Conservation (phyloP, 1,140 invertebrate genomes). For the Eumeta japonica region DNA sequence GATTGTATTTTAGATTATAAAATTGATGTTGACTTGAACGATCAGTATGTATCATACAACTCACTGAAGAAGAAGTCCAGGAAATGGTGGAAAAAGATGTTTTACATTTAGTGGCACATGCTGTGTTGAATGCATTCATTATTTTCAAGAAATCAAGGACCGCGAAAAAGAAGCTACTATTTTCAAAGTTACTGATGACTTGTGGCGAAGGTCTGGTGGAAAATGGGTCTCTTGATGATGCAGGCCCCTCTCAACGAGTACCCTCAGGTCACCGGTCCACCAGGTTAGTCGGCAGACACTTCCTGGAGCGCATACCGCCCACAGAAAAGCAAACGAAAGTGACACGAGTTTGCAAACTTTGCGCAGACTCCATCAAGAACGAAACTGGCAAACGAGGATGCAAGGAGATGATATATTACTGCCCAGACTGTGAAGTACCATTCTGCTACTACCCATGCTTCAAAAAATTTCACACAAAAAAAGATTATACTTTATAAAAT, state of each 20-base stretch:
- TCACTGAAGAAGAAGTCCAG: constrained; percentile 6
- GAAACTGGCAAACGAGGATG: constrained; percentile 7
- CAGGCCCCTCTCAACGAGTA: no score
- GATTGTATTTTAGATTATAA: constrained; percentile 15
- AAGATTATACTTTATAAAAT: constrained; percentile 7
- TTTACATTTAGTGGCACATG: constrained; percentile 5
- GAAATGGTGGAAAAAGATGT: constrained; percentile 12
- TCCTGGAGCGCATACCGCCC: constrained; percentile 11
- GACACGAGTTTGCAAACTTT: constrained; percentile 17
- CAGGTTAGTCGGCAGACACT: constrained; percentile 10
- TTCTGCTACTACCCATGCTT: constrained; percentile 5
- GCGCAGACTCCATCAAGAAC: constrained; percentile 13
- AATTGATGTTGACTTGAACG: constrained; percentile 12
- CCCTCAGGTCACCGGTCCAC: no score
- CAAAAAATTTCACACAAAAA: constrained; percentile 5
- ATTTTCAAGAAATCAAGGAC: no score
- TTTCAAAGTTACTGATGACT: no score
- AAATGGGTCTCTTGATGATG: no score
- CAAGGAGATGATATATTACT: constrained; percentile 3
- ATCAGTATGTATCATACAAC: constrained; percentile 6
- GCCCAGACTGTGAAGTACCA: constrained; percentile 3
- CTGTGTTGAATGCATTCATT: constrained; percentile 3
- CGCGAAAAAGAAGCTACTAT: no score
- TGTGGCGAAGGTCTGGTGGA: no score
- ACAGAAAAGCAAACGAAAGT: constrained; percentile 10